phyloP scores from a whole-genome alignment of 2,888 invertebrate genomes.

The Eumerus sabulonum region DNA sequence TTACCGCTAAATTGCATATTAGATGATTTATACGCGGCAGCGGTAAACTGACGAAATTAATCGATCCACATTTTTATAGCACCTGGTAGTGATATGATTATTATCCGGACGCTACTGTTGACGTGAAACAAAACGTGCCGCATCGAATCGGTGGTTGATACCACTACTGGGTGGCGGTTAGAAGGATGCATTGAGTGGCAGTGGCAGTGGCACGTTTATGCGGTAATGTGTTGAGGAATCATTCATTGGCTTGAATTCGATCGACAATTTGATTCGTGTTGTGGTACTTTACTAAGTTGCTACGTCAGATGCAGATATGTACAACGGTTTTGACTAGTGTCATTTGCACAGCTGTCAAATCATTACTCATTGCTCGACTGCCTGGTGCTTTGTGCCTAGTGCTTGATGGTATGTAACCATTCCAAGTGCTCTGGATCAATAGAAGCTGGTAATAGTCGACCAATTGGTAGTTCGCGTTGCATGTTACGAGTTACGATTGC shows the following conservation, averaged over 20 bases:
- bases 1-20: conserved; percentile 28
- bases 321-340: conserved; percentile 38
- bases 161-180: conserved; percentile 13
- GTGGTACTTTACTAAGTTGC: conserved; percentile 41
- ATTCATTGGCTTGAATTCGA: conserved; percentile 57
- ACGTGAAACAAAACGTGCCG: conserved; percentile 10
- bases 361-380: conserved; percentile 56
- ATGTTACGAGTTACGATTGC: conserved; percentile 17
- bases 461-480: conserved; percentile 37
- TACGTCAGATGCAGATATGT: conserved; percentile 61
- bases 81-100: conserved; percentile 63
- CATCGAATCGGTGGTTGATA: conserved; percentile 47
- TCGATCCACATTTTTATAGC: conserved; percentile 66
- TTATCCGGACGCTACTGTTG: conserved; percentile 53
- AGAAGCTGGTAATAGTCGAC: conserved; percentile 41
- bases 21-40: conserved; percentile 63
- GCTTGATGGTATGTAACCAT: background rate
- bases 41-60: conserved; percentile 67
- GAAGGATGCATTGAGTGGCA: background rate
- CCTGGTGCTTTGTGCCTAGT: conserved; percentile 34
- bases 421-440: conserved; percentile 35
- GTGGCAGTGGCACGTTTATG: conserved; percentile 42
- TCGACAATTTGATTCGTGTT: conserved; percentile 54
- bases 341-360: conserved; percentile 66
- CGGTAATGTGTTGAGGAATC: conserved; percentile 36